phyloP scores from a whole-genome alignment of 2,113 vertebrate species.

The Lichenostomus cassidix region DNA sequence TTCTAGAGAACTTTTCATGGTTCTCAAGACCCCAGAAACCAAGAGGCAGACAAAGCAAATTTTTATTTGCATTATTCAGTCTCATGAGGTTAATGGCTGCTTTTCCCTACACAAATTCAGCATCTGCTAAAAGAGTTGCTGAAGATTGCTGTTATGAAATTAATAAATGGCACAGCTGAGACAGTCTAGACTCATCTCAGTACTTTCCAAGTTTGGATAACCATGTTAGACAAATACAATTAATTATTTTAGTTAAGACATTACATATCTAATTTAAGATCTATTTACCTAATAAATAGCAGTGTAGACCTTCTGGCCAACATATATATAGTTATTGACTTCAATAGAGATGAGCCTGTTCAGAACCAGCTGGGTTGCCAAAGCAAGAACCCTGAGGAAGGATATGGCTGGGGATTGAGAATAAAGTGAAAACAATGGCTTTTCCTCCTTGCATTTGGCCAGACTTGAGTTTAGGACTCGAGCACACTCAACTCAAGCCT shows the following conservation, averaged over 20 bases:
- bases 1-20: not conserved
- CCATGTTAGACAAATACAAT: not conserved
- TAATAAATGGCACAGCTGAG: not conserved
- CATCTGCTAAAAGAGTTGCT: not conserved
- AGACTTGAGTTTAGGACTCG: not conserved
- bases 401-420: not conserved
- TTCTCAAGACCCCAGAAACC: not conserved
- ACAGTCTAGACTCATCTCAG: not conserved
- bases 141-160: not conserved
- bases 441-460: not conserved
- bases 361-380: not conserved
- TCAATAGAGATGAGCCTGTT: not conserved
- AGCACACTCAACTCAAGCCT: not conserved
- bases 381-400: not conserved
- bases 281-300: not conserved
- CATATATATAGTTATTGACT: not conserved
- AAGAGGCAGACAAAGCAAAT: not conserved
- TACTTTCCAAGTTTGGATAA: not conserved
- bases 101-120: not conserved
- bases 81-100: not conserved
- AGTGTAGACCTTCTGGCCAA: not conserved
- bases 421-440: not conserved
- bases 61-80: not conserved
- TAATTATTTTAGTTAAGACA: not conserved
- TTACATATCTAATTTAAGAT: not conserved